Base-by-base conservation (phyloP, 1,140 invertebrate genomes). In the Homalodisca vitripennis region DNA sequence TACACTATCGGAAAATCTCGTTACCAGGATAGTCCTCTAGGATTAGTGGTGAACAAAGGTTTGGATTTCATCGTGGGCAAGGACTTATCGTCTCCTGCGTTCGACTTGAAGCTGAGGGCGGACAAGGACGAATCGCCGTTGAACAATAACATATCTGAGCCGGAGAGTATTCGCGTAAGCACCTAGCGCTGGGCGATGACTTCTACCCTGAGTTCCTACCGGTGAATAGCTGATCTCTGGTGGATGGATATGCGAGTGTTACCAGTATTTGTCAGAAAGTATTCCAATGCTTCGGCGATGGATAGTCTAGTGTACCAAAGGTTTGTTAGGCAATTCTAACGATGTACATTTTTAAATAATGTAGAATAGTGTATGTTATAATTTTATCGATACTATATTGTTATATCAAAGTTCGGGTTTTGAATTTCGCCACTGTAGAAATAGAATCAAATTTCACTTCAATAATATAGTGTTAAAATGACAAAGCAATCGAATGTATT, bases 141-240 rank as follows among this genome's bases (percentile, higher is more conserved):
- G 20, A 67, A 67, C 47, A 67, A 67, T 34, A 67, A 67, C 66
- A 57, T 27, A n/a, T 26, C 55, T 12, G 66, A 67, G 14, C 27
- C 27, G 6, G 48, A 55, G 66, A 57, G 47, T 27, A 53, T 67
- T 6, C 47, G 30, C 17, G 32, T 67, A 2, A 55, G 48, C 66
- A 53, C 66, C 47, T 67, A 67, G 66, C 66, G 13, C n/a, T 46
- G 41, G 63, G 3, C 20, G 13, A 1, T 14, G 1, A 12, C 14
- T 31, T 17, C 26, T 10, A 13, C 20, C 27, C 41, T 20, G 12
- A 47, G 63, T 66, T 66, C 63, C 63, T 66, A 66, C 63, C 32
- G 63, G 47, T 46, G 63, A 62, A 46, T 32, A 27, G 1, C 17
- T 47, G 63, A 66, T 24, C 41, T 60, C 55, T 26, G 20, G 14